Evolutionary conservation across 1,140 invertebrate species (phyloP).

Genomic region (Phymorhynchus buccinoides): DNA sequence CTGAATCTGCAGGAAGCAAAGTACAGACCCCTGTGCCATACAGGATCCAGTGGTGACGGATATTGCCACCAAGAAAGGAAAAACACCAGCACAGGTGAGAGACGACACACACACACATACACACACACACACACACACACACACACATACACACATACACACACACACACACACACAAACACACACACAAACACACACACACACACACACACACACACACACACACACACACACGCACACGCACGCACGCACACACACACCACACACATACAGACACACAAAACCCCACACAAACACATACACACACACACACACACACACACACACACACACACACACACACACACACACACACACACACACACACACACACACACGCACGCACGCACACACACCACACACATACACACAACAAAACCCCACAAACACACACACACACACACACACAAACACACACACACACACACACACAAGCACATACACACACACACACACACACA

Average conservation of each 20-base stretch:
- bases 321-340: not conserved
- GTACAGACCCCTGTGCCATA: constrained; percentile 66
- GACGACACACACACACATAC: not conserved
- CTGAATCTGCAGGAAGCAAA: not conserved
- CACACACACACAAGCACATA: no score
- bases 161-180: not conserved
- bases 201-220: not conserved
- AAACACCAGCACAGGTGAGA: constrained; percentile 83
- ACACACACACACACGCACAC: not conserved
- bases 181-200: not conserved
- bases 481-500: not conserved
- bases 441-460: no score
- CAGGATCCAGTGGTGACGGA: constrained; percentile 81
- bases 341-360: no score
- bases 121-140: not conserved
- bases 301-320: constrained; percentile 7
- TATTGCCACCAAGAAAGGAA: constrained; percentile 82
- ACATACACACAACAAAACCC: no score
- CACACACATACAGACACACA: not conserved
- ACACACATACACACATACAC: not conserved
- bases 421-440: no score
- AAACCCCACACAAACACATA: not conserved
- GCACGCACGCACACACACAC: not conserved
- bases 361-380: no score
- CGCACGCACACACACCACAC: no score